Base-by-base conservation (phyloP, 2,797 vertebrate species). In the Rhadinocentrus ornatus region DNA sequence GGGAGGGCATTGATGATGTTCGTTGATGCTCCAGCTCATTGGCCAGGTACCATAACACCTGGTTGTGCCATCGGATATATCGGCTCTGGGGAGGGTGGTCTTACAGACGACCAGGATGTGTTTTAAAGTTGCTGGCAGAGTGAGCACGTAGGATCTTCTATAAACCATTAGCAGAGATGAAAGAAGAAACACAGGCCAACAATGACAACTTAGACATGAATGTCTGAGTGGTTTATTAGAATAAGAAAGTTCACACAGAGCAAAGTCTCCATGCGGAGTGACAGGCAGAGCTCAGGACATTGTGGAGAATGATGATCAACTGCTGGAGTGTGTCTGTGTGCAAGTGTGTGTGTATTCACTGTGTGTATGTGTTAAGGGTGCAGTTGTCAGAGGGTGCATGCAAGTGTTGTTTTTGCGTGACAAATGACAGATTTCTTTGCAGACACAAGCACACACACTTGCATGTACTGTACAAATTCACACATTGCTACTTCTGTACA, bases 171-270 rank as follows among this genome's bases (percentile, higher is more conserved):
- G 56, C 44, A 9, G 31, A 61, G 57, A 24, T 50, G 24, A 12
- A 62, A 15, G 50, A 69, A 71, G 39, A 75, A n/a, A 37, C 34
- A 44, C 26, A 2, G 54, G 48, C 74, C 48, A 86, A 52, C 66
- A 29, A 85, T 31, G 27, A 77, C 54, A 76, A 83, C 20, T 48
- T 4, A 3, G 53, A 69, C 46, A 53, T 90, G 67, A 77, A 88
- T 88, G 89, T 93, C 89, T 80, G 90, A 89, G 89, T 87, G 90
- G 78, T 95, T 95, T 95, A 95, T 95, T 95, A 92, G 90, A 93
- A 94, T 93, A 94, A 93, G 92, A 95, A 94, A 94, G 85, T 90
- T 89, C 87, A 93, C 92, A 95, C 71, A 92, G 90, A 92, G 92
- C 84, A 91, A 92, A 90, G 87, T 90, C 91, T 94, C 94, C 93